These are phyloP conservation scores for Toxotes chatareus DNA, from an alignment of 2,113 vertebrate species.

Conservation along the genomic window DNA sequence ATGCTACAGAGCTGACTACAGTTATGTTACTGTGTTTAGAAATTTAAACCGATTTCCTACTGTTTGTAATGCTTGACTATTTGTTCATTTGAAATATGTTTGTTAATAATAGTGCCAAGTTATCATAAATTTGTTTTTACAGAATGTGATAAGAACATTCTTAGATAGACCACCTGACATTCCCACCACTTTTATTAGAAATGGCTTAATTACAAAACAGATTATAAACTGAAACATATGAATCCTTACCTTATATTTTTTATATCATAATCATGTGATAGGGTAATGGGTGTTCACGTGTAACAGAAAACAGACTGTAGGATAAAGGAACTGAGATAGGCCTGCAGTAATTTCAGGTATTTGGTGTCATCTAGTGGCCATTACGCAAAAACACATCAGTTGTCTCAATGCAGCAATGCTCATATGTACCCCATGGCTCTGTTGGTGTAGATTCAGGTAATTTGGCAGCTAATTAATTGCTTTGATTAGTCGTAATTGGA, in stretches of 20 bases:
- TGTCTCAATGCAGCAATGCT: neutral
- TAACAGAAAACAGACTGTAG: neutral
- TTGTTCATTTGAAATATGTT: neutral
- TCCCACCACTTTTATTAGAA: neutral
- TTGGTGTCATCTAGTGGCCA: constrained; percentile 72
- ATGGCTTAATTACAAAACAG: neutral
- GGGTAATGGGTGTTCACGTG: no score
- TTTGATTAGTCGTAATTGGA: constrained; percentile 73
- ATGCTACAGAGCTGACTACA: neutral
- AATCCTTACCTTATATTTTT: no score
- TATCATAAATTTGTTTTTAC: neutral
- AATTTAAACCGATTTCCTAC: no score
- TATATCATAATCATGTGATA: no score
- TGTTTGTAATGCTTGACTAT: neutral
- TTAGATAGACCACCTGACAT: neutral
- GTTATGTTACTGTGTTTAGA: no score
- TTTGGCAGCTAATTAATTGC: constrained; percentile 73
- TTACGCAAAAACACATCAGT: constrained; percentile 34
- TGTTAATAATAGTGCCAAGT: neutral
- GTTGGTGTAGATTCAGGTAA: constrained; percentile 68
- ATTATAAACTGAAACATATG: neutral
- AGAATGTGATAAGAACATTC: neutral
- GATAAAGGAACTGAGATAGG: neutral
- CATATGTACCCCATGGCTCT: constrained; percentile 23
- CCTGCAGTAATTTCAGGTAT: constrained; percentile 31